Evolutionary conservation across 2,113 vertebrate genomes (phyloP).

Genomic region (Sialia sialis): DNA sequence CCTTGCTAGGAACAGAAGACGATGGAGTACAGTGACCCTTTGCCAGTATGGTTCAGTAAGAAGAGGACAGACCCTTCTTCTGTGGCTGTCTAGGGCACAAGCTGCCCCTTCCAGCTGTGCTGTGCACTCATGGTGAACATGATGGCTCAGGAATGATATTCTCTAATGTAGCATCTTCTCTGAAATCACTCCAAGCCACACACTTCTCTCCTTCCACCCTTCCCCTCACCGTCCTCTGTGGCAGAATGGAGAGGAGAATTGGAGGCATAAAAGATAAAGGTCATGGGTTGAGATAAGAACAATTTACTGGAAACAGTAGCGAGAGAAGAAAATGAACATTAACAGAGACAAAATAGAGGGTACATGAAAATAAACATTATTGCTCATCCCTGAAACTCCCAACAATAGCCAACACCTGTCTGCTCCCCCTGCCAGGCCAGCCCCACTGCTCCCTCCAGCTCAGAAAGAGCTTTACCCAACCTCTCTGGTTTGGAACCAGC

Average conservation of each 20-base stretch:
- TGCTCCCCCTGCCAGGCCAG: background rate
- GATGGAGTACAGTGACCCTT: background rate
- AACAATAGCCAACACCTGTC: background rate
- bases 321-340: background rate
- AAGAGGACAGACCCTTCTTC: background rate
- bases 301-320: background rate
- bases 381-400: accelerated
- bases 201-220: background rate
- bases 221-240: background rate
- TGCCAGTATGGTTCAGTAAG: background rate
- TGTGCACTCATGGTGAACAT: background rate
- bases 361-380: background rate
- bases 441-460: background rate
- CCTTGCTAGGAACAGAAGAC: background rate
- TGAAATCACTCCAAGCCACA: background rate
- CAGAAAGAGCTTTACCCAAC: accelerated
- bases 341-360: background rate
- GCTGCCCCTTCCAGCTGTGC: background rate
- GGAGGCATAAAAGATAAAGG: background rate
- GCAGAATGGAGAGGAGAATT: background rate
- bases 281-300: background rate
- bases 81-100: background rate
- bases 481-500: accelerated
- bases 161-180: background rate
- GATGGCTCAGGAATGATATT: background rate